Base-by-base conservation (phyloP, 35 echinoderm and acorn worm species). In the Lytechinus variegatus region DNA sequence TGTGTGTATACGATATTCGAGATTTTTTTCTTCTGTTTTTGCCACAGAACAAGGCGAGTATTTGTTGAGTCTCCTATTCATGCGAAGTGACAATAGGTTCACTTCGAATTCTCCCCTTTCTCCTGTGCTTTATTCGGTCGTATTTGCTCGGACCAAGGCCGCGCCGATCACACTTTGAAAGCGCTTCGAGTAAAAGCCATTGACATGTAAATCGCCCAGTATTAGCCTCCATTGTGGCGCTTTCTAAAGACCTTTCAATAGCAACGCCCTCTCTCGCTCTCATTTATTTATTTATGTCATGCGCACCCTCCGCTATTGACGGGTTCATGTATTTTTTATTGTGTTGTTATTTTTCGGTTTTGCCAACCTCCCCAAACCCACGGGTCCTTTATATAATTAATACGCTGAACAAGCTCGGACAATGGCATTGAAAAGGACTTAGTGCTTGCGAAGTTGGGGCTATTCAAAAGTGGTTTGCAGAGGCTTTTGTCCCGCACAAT, bases 241-340 rank as follows among this genome's bases (percentile, higher is more conserved):
- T 54, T 57, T 93, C 53, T 53, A 93, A 55, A 57, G 88, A 54
- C 55, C 92, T 93, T 93, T 93, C 92, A 93, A 93, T 93, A 57
- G 54, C 28, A 93, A 93, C 92, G 92, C 92, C 92, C 92, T 93
- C 92, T 93, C 55, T 27, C 92, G 92, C 92, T 93, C 92, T 54
- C 92, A 93, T 93, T 93, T 93, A 93, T 93, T 93, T 93, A 93
- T 93, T 93, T 93, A 93, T 93, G 92, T 93, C 92, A 93, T 93
- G 55, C 92, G 92, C 92, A 55, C 92, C 54, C 52, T 57, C 6
- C 88, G 54, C 92, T 28, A 93, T 90, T 90, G 29, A 90, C 16
- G 88, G 88, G 92, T 57, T 93, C 92, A 93, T 93, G 92, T 93
- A 93, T 93, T 93, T 93, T 93, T 93, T 57, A 93, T 93, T 93